These are phyloP conservation scores for Neodiprion virginianus DNA, from an alignment of 1,140 invertebrate genomes.

Conservation along the genomic window DNA sequence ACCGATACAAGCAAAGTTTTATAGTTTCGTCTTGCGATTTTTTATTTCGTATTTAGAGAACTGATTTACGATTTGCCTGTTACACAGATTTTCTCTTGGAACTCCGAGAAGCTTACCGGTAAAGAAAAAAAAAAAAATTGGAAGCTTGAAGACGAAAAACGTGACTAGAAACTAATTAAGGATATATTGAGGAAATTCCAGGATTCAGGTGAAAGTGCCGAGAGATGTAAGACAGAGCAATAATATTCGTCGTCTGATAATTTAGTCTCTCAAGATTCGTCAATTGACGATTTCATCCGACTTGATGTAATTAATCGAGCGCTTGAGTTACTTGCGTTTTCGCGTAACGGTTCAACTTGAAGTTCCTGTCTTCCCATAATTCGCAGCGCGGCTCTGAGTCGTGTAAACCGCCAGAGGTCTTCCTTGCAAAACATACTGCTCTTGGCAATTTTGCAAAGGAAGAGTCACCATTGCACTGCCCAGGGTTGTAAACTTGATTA, in stretches of 20 bases:
- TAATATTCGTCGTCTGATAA: not conserved
- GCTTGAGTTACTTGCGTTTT: not conserved
- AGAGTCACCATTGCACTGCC: not conserved
- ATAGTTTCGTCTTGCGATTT: too few species aligned
- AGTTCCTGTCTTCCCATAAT: not conserved
- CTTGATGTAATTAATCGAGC: not conserved
- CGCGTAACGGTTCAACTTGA: not conserved
- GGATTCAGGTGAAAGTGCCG: not conserved
- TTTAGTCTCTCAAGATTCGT: not conserved
- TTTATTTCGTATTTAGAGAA: too few species aligned
- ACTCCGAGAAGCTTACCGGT: too few species aligned
- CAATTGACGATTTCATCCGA: constrained; percentile 12
- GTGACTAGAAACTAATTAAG: not conserved
- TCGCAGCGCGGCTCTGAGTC: not conserved
- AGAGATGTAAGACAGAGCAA: not conserved
- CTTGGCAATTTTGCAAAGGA: not conserved
- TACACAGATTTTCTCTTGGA: too few species aligned
- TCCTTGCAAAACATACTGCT: not conserved
- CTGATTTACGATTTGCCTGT: too few species aligned
- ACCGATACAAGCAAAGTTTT: too few species aligned
- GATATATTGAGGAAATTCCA: not conserved
- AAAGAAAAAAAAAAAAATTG: too few species aligned
- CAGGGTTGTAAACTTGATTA: constrained; percentile 35
- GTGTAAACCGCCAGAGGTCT: not conserved
- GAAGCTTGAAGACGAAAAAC: not conserved